phyloP scores from a whole-genome alignment of 2,888 invertebrate species.

The Adineta ricciae region DNA sequence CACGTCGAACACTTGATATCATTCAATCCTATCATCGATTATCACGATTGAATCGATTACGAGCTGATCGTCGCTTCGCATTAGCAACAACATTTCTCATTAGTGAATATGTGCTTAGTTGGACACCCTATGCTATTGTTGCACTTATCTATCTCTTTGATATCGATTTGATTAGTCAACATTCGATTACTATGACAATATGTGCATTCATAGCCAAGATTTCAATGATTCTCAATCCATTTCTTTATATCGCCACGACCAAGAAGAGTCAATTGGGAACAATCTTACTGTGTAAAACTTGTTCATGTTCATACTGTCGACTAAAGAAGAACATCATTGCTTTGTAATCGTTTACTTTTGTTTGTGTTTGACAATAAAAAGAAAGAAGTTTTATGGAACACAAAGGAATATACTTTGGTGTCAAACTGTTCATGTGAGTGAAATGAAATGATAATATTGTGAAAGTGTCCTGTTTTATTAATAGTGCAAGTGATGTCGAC shows the following conservation, averaged over 20 bases:
- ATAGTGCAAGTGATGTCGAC: too few relatives aligned
- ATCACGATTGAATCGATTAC: not conserved
- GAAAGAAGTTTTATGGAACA: too few relatives aligned
- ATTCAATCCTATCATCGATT: not conserved
- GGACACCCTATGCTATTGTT: slow-evolving; percentile 41
- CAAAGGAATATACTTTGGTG: too few relatives aligned
- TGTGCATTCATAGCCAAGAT: slow-evolving; percentile 40
- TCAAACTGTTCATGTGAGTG: too few relatives aligned
- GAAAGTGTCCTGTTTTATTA: too few relatives aligned
- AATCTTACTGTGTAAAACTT: not conserved
- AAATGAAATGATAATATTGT: too few relatives aligned
- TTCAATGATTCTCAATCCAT: slow-evolving; percentile 40
- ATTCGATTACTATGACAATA: slow-evolving; percentile 37
- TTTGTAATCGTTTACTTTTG: not conserved
- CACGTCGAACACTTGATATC: not conserved
- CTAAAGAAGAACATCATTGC: not conserved
- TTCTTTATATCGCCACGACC: slow-evolving; percentile 40
- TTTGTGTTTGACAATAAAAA: too few relatives aligned
- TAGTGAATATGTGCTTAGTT: slow-evolving; percentile 33
- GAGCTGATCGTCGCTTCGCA: slow-evolving; percentile 6
- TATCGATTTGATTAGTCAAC: not conserved
- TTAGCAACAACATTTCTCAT: not conserved
- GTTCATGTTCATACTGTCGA: not conserved
- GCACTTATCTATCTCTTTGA: slow-evolving; percentile 36
- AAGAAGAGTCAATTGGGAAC: not conserved